Percentiles rank a stretch among this genome's conserved stretches.
Conservation (phyloP, 1,140 invertebrate genomes). For the Copidosoma floridanum region DNA sequence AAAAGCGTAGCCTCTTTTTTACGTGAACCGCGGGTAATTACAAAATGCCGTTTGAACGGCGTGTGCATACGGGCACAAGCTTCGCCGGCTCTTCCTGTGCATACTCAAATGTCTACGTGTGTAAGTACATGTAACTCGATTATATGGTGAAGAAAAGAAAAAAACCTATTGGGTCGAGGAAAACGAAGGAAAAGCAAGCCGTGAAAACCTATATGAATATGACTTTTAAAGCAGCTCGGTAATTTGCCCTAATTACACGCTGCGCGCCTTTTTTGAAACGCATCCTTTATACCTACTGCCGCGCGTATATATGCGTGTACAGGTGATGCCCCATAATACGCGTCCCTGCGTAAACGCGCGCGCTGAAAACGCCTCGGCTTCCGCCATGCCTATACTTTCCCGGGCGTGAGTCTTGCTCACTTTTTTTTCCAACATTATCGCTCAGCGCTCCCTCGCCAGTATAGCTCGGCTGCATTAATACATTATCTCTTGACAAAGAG, state of each 20-base stretch:
- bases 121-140: too few species aligned
- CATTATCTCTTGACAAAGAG: conserved; percentile 18
- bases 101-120: too few species aligned
- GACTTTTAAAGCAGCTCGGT: conserved; percentile 24
- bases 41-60: conserved; percentile 1
- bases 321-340: too few species aligned
- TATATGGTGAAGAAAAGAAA: not conserved
- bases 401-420: too few species aligned
- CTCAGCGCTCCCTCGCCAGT: too few species aligned
- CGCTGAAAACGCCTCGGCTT: too few species aligned
- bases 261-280: not conserved
- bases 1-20: too few species aligned
- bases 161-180: not conserved
- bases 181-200: conserved; percentile 13
- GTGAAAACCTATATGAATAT: conserved; percentile 25
- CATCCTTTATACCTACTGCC: not conserved
- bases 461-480: conserved; percentile 1
- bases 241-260: conserved; percentile 25
- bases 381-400: not conserved
- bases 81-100: not conserved
- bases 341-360: too few species aligned
- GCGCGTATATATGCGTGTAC: not conserved
- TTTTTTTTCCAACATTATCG: too few species aligned
- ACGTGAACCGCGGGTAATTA: conserved; percentile 4
- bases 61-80: too few species aligned